Conservation (phyloP, 2,113 vertebrate genomes). For the Corythoichthys haematopterus region DNA sequence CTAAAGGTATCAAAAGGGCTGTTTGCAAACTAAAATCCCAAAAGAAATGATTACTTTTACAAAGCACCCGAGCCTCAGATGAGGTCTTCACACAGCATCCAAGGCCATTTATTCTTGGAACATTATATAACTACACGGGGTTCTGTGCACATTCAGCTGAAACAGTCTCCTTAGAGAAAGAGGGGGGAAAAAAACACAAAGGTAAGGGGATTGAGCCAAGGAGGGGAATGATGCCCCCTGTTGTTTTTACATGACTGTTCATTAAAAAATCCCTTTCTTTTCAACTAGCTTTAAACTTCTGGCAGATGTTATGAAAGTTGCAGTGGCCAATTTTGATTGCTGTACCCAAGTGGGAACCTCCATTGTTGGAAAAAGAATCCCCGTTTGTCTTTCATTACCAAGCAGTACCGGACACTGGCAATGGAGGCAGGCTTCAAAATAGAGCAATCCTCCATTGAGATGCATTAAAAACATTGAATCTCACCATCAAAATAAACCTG, state of each 20-base stretch:
- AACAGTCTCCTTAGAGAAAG: constrained; percentile 27
- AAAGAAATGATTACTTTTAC: constrained; percentile 32
- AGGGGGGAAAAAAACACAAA: constrained; percentile 27
- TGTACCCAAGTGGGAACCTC: too few relatives aligned
- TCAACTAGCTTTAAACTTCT: background rate
- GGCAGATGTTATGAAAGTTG: background rate
- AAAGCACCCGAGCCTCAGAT: constrained; percentile 47
- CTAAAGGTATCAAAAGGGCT: background rate
- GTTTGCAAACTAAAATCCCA: constrained; percentile 13
- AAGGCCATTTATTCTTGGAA: constrained; percentile 55
- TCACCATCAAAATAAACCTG: too few relatives aligned
- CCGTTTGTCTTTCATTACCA: too few relatives aligned
- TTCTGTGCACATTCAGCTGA: constrained; percentile 28
- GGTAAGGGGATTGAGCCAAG: constrained; percentile 35
- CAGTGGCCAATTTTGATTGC: background rate
- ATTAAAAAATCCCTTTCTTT: background rate
- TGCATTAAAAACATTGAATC: too few relatives aligned
- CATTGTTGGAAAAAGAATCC: too few relatives aligned
- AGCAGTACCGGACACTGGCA: too few relatives aligned
- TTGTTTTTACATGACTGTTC: constrained; percentile 2
- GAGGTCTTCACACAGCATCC: constrained; percentile 41
- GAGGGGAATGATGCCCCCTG: constrained; percentile 15
- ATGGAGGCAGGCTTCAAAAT: too few relatives aligned
- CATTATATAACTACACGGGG: constrained; percentile 51
- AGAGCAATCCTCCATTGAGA: too few relatives aligned